Percentiles rank a stretch among this genome's conserved stretches.
Evolutionary conservation across 2,113 vertebrate genomes (phyloP).

Genomic region (Anoplopoma fimbria): DNA sequence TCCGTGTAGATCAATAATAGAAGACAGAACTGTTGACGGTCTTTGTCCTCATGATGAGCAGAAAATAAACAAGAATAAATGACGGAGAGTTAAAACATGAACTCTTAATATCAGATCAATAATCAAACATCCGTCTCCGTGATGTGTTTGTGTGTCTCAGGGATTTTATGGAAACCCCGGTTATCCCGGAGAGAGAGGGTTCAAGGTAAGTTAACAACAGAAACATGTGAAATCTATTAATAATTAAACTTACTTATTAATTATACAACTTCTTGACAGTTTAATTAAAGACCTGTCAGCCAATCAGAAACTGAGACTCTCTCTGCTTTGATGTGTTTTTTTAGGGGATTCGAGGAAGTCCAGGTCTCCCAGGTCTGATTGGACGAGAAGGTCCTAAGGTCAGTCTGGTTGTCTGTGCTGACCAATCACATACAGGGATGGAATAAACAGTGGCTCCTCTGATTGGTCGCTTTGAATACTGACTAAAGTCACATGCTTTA

Average conservation of each 20-base stretch:
- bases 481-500: neutral
- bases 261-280: neutral
- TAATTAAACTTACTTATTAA: neutral
- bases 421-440: constrained; percentile 2
- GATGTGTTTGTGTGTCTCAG: constrained; percentile 57
- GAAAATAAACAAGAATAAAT: no score
- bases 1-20: neutral
- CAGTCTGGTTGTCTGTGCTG: constrained; percentile 5
- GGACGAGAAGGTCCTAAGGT: constrained; percentile 79
- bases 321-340: neutral
- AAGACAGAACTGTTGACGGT: no score
- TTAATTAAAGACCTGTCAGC: neutral
- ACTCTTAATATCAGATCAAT: neutral
- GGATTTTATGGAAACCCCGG: constrained; percentile 82
- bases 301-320: neutral
- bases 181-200: constrained; percentile 41
- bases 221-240: neutral
- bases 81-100: neutral
- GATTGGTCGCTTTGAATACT: neutral
- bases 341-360: constrained; percentile 70
- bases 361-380: constrained; percentile 80
- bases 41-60: no score
- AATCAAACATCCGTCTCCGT: neutral
- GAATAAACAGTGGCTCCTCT: neutral
- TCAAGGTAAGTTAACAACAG: constrained; percentile 49